These are phyloP conservation scores for Rhodeus uyekii DNA, from an alignment of 2,797 vertebrate species.

Conservation along the genomic window DNA sequence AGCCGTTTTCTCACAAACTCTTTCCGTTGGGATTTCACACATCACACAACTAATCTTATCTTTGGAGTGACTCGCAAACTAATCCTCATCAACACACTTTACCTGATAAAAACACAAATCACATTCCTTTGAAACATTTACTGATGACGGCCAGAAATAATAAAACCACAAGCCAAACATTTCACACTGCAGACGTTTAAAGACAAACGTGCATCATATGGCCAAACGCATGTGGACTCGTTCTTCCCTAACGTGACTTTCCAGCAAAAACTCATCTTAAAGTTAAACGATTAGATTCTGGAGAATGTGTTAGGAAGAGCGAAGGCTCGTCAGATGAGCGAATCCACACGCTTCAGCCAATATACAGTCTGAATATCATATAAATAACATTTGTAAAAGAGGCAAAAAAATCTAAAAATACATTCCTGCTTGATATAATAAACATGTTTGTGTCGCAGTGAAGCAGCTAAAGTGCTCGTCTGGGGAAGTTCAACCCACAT, in stretches of 20 bases:
- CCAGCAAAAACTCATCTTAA: background rate
- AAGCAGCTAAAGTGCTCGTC: slow-evolving; percentile 65
- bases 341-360: background rate
- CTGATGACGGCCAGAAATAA: background rate
- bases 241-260: background rate
- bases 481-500: slow-evolving; percentile 60
- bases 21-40: background rate
- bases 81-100: background rate
- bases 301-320: too few species aligned
- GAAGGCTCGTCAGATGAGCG: too few species aligned
- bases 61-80: background rate
- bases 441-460: slow-evolving; percentile 43
- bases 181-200: background rate
- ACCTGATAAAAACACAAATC: background rate
- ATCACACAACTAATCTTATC: background rate
- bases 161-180: background rate
- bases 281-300: too few species aligned
- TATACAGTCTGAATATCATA: background rate
- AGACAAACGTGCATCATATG: background rate
- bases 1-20: background rate
- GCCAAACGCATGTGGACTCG: background rate
- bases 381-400: background rate
- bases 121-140: background rate
- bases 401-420: background rate
- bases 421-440: slow-evolving; percentile 46